Base-by-base conservation (phyloP, 2,797 vertebrate species). In the Meda fulgida region DNA sequence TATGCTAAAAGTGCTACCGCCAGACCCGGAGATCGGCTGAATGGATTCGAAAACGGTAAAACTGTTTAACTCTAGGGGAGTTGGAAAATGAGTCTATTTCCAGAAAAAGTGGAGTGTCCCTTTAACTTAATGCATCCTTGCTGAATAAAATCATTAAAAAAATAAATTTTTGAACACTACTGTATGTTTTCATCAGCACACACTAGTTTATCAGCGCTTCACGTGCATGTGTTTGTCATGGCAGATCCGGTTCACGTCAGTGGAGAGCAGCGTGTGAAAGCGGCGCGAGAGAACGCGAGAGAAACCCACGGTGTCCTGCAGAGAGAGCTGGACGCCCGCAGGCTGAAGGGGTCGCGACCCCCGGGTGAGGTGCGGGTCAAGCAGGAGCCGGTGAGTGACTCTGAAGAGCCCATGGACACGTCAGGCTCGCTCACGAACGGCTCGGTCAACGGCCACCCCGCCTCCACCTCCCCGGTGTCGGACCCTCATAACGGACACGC, bases 401-500 rank as follows among this genome's bases (percentile, higher is more conserved):
- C 94, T 6, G 93, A 93, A 26, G 97, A 99, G 76, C 93, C 95
- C 0, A 97, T 98, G 98, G 98, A 99, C 90, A 96, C 94, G 0
- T 92, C 94, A 0, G 88, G 85, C 58, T n/a, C 85, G 26, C 70
- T 97, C 53, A 94, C 90, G 72, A 97, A 96, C 0, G 96, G 96
- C 19, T 89, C 96, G 0, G 29, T 95, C 77, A 99, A 99, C 0
- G 97, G 98, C n/a, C 93, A 97, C 91, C 90, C 96, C 70, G 92
- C 95, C 2, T 26, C 83, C 0, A 85, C 89, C 51, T 92, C 94
- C 38, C 91, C 86, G 0, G 65, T 84, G 6, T 88, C 86, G 0
- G 96, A 96, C 48, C 93, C 96, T 46, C 29, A 95, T 0, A 97
- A 97, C 0, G 95, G 96, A 4, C 95, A 94, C 76, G 86, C 92